Conservation (phyloP, 2,113 vertebrate species). For the Spizaetus ornatus region DNA sequence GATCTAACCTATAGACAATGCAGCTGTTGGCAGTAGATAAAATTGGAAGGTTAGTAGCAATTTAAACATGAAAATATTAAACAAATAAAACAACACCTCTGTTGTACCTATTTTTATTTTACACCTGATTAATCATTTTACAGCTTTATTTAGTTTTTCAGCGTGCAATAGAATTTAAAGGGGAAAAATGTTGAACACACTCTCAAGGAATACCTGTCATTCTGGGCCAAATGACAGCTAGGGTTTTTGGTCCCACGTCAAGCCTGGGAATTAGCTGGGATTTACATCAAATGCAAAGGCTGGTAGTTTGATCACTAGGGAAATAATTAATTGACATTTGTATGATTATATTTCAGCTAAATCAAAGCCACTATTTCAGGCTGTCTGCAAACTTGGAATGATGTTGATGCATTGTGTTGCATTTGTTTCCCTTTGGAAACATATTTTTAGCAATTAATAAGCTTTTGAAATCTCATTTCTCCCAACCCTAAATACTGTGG, state of each 20-base stretch:
- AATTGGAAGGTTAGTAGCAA: background rate
- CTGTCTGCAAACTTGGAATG: background rate
- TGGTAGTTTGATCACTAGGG: background rate
- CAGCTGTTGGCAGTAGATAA: background rate
- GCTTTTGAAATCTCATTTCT: conserved; percentile 30
- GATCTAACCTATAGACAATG: background rate
- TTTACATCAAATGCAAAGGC: background rate
- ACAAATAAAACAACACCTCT: background rate
- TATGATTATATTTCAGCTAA: conserved; percentile 1
- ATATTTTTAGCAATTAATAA: conserved; percentile 39
- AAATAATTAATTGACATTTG: conserved; percentile 12
- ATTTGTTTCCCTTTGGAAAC: conserved; percentile 18
- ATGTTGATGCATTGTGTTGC: background rate
- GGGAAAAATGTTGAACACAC: background rate
- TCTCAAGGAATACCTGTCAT: background rate
- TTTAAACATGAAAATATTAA: background rate
- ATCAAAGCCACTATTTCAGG: background rate
- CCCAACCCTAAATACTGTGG: background rate
- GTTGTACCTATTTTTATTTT: background rate
- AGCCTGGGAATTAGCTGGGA: background rate
- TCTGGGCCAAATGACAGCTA: background rate
- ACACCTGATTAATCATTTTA: background rate
- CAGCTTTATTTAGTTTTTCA: background rate
- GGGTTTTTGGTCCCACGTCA: background rate
- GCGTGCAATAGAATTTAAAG: background rate